Evolutionary conservation across 2,113 vertebrate species (phyloP).

Genomic region (Oreochromis aureus): DNA sequence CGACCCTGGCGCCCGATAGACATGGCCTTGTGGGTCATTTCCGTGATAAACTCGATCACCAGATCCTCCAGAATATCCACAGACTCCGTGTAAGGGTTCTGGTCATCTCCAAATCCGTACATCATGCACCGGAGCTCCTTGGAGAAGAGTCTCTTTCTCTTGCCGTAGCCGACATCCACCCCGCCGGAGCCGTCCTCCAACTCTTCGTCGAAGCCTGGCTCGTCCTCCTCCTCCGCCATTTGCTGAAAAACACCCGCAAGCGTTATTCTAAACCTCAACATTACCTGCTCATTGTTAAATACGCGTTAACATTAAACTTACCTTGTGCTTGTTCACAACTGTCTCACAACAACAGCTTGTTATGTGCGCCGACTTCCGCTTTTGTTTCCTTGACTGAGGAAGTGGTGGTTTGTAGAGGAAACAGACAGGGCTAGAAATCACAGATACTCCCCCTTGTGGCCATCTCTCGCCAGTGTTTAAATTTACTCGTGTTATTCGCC

Average conservation of each 20-base stretch:
- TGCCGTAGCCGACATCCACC: conserved; percentile 82
- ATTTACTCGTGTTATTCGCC: background rate
- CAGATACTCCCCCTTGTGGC: background rate
- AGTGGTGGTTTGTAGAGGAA: background rate
- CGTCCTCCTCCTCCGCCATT: conserved; percentile 77
- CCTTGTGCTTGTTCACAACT: background rate
- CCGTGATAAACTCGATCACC: conserved; percentile 97
- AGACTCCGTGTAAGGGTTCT: conserved; percentile 97
- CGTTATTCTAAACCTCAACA: background rate
- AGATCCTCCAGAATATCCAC: conserved; percentile 97
- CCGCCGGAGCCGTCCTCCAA: conserved; percentile 81
- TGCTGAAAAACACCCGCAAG: background rate
- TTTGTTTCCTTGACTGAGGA: background rate
- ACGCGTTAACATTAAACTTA: background rate
- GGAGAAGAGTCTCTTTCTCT: conserved; percentile 90
- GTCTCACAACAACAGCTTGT: background rate
- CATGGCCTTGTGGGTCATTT: conserved; percentile 99
- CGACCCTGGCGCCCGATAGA: conserved; percentile 95
- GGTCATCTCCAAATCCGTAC: conserved; percentile 98
- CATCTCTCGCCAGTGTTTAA: background rate
- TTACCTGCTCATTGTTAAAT: background rate
- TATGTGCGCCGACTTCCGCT: background rate
- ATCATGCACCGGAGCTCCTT: conserved; percentile 98
- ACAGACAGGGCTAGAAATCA: too few species aligned
- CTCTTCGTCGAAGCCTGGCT: conserved; percentile 84